Evolutionary conservation across 2,113 vertebrate genomes (phyloP).

Genomic region (Prietella phreatophila): DNA sequence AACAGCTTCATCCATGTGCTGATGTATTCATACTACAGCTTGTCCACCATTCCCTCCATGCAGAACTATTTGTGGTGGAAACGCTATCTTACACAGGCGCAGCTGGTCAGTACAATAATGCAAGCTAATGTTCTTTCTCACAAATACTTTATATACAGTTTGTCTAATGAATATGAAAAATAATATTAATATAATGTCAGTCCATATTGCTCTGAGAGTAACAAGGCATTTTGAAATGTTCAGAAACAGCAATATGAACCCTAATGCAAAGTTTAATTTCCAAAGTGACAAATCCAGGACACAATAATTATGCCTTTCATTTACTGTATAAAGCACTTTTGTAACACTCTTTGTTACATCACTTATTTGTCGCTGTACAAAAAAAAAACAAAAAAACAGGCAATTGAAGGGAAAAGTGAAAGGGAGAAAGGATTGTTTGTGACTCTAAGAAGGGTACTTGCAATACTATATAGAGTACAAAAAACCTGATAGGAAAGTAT

Average conservation of each 20-base stretch:
- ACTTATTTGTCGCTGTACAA: neutral
- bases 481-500: too few relatives aligned
- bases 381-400: neutral
- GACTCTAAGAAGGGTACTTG: too few relatives aligned
- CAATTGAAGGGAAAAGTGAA: neutral
- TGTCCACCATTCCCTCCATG: slow-evolving; percentile 85
- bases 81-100: slow-evolving; percentile 87
- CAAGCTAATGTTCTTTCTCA: neutral
- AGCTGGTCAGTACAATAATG: slow-evolving; percentile 71
- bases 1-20: slow-evolving; percentile 89
- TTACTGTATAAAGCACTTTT: neutral
- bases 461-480: too few relatives aligned
- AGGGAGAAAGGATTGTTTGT: neutral
- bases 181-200: neutral
- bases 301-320: neutral
- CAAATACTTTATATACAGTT: neutral
- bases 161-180: neutral
- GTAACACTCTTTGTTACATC: neutral
- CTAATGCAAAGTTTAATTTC: neutral
- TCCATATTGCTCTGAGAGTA: neutral
- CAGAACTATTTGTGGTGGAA: slow-evolving; percentile 89
- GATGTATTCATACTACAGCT: slow-evolving; percentile 86
- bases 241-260: neutral
- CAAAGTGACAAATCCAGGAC: neutral
- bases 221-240: neutral